A percentile compares a stretch with the other conserved stretches of the same genome.
Conservation (phyloP, 1,140 invertebrate genomes). For the Drosophila pachea region DNA sequence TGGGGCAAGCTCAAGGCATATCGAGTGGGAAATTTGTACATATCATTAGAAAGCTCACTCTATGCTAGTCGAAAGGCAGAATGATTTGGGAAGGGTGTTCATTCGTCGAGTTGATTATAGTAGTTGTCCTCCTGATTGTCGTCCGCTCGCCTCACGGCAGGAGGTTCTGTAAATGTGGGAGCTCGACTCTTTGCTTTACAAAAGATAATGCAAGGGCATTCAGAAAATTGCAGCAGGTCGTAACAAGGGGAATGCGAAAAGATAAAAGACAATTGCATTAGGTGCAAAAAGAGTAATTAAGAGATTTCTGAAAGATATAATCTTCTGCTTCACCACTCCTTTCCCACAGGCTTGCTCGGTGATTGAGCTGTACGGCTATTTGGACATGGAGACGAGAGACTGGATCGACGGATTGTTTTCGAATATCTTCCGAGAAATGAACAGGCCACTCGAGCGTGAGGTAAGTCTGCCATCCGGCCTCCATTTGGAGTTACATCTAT, state of each 20-base stretch:
- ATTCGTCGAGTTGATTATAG: no score
- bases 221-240: conserved; percentile 37
- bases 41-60: no score
- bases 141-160: no score
- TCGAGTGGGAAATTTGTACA: no score
- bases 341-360: conserved; percentile 88
- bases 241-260: no score
- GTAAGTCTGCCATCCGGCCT: conserved; percentile 51
- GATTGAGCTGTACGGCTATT: conserved; percentile 92
- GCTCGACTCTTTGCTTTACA: conserved; percentile 30
- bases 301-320: neutral
- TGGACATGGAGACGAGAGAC: conserved; percentile 90
- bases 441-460: conserved; percentile 84
- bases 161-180: no score
- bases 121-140: no score
- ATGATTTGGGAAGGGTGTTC: no score
- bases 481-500: conserved; percentile 12
- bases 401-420: conserved; percentile 96
- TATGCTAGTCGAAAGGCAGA: no score
- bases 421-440: conserved; percentile 94
- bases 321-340: neutral
- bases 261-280: neutral
- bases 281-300: neutral
- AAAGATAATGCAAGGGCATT: conserved; percentile 48
- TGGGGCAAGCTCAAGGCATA: no score